phyloP scores from a whole-genome alignment of 2,113 vertebrate genomes.

The Onychostruthus taczanowskii region DNA sequence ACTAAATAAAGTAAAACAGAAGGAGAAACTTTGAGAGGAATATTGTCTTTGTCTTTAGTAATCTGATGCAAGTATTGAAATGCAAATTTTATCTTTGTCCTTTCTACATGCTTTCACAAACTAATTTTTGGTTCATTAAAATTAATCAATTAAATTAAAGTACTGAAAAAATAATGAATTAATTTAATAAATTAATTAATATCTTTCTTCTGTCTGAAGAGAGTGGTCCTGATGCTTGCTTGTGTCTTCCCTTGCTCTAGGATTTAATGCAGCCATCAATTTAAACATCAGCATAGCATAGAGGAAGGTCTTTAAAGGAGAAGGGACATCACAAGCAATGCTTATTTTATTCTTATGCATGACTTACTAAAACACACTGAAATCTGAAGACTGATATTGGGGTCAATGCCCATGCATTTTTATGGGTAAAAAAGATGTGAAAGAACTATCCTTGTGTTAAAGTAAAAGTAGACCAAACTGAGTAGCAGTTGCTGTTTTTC shows the following conservation, averaged over 20 bases:
- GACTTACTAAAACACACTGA: background rate
- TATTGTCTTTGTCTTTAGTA: background rate
- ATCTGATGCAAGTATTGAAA: background rate
- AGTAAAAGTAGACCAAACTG: background rate
- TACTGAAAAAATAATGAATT: background rate
- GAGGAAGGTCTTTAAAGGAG: background rate
- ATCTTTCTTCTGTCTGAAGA: background rate
- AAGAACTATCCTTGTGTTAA: background rate
- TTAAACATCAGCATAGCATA: background rate
- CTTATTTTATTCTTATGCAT: background rate
- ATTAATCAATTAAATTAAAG: background rate
- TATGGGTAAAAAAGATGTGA: background rate
- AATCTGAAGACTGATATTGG: background rate
- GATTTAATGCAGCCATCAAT: background rate
- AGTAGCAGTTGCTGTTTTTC: conserved; percentile 33
- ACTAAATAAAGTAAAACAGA: background rate
- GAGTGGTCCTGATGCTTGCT: background rate
- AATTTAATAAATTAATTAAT: background rate
- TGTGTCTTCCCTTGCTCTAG: background rate
- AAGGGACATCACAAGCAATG: background rate
- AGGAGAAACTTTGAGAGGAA: background rate
- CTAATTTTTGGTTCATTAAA: background rate
- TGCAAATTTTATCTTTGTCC: background rate
- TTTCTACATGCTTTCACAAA: background rate
- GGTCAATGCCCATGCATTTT: background rate